Conservation (phyloP, 2,113 vertebrate species). For the Pica pica region DNA sequence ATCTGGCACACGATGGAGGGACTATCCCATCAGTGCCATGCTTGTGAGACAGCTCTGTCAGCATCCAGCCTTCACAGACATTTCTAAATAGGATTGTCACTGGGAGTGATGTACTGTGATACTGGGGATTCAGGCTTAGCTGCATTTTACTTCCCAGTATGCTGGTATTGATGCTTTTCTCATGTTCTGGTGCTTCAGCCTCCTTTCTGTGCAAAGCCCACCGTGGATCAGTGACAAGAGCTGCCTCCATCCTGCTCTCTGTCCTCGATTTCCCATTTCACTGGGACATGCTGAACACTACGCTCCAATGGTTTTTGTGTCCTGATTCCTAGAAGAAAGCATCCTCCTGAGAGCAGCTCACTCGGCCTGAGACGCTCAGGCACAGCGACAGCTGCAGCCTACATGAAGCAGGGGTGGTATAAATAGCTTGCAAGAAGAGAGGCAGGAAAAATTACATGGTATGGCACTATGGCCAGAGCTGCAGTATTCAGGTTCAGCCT, state of each 20-base stretch:
- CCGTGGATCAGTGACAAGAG: accelerated
- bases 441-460: background rate
- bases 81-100: background rate
- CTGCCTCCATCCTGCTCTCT: background rate
- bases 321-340: constrained; percentile 48
- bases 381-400: constrained; percentile 35
- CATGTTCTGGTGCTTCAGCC: background rate
- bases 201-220: background rate
- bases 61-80: background rate
- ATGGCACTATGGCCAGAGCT: background rate
- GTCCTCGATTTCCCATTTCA: background rate
- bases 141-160: background rate
- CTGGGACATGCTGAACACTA: background rate
- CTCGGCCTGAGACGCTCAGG: background rate
- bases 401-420: background rate
- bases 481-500: background rate
- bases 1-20: background rate
- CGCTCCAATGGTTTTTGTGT: background rate
- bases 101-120: background rate
- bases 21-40: background rate
- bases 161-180: background rate
- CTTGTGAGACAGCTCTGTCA: background rate
- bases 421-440: constrained; percentile 23
- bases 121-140: background rate
- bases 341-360: background rate